Percentiles rank a stretch among this genome's conserved stretches.
phyloP scores from a whole-genome alignment of 1,140 invertebrate species.

The Ectropis grisescens region DNA sequence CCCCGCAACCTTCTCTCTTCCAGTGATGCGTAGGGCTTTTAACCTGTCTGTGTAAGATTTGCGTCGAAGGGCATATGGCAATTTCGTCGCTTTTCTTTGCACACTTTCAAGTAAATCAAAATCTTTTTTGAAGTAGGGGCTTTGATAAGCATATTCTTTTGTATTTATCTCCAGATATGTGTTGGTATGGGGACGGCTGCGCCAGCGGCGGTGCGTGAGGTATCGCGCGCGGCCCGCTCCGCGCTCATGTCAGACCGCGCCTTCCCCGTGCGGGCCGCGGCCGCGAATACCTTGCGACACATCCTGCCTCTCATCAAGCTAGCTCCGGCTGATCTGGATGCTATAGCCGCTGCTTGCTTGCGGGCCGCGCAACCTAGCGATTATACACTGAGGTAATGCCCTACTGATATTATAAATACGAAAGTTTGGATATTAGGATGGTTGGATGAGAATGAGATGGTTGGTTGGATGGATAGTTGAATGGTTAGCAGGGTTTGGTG shows the following conservation, averaged over 20 bases:
- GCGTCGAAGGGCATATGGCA: too few species aligned
- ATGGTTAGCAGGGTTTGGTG: too few species aligned
- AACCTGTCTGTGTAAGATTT: too few species aligned
- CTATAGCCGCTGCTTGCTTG: slow-evolving; percentile 45
- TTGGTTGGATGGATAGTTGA: too few species aligned
- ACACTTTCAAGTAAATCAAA: too few species aligned
- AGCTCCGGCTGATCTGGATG: slow-evolving; percentile 41
- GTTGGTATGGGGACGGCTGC: slow-evolving; percentile 59
- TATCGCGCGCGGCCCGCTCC: slow-evolving; percentile 38
- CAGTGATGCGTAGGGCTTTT: too few species aligned
- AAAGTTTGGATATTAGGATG: background rate
- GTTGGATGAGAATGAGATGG: too few species aligned
- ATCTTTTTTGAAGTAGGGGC: too few species aligned
- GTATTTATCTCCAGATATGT: slow-evolving; percentile 46
- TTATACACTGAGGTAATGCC: slow-evolving; percentile 36
- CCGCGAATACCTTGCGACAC: slow-evolving; percentile 30
- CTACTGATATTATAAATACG: too few species aligned
- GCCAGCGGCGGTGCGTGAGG: slow-evolving; percentile 38
- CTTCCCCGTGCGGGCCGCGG: slow-evolving; percentile 34
- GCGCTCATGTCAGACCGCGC: slow-evolving; percentile 39
- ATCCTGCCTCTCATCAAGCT: slow-evolving; percentile 42
- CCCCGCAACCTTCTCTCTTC: too few species aligned
- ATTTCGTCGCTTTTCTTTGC: too few species aligned
- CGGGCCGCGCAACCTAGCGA: slow-evolving; percentile 45
- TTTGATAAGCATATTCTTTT: too few species aligned